Conservation (phyloP, 2,113 vertebrate species). For the Zosterops pallidus region DNA sequence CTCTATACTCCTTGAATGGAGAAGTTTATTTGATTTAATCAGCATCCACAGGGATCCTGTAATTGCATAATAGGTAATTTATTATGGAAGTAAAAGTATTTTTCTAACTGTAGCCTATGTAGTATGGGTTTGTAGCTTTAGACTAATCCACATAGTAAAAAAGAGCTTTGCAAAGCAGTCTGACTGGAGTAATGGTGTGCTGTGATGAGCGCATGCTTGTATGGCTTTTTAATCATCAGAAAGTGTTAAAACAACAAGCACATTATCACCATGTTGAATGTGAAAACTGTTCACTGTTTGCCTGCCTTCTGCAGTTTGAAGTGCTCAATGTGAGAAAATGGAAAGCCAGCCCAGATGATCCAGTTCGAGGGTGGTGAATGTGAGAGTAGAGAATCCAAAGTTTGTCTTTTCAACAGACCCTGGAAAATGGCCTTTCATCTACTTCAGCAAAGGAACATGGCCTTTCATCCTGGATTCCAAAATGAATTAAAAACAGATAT, state of each 20-base stretch:
- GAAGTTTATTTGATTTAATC: constrained; percentile 70
- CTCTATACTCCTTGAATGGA: constrained; percentile 44
- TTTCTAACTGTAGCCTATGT: constrained; percentile 43
- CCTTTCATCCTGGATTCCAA: background rate
- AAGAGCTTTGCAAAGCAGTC: background rate
- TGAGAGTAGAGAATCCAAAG: background rate
- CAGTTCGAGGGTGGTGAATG: background rate
- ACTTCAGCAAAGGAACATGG: background rate
- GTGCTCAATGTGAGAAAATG: background rate
- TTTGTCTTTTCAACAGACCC: background rate
- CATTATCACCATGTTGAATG: constrained; percentile 40
- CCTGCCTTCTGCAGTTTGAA: background rate
- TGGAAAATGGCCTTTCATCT: background rate
- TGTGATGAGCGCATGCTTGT: background rate
- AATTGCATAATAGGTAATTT: constrained; percentile 67
- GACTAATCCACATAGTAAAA: constrained; percentile 5
- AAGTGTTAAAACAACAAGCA: constrained; percentile 46
- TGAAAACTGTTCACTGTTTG: constrained; percentile 7
- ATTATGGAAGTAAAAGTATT: constrained; percentile 45
- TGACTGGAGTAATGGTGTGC: background rate
- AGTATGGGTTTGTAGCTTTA: constrained; percentile 26
- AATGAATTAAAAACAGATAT: background rate
- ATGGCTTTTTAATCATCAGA: background rate
- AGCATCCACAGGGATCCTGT: constrained; percentile 55
- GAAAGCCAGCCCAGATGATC: background rate